Conservation (phyloP, 2,797 vertebrate genomes). For the Australoheros facetus region DNA sequence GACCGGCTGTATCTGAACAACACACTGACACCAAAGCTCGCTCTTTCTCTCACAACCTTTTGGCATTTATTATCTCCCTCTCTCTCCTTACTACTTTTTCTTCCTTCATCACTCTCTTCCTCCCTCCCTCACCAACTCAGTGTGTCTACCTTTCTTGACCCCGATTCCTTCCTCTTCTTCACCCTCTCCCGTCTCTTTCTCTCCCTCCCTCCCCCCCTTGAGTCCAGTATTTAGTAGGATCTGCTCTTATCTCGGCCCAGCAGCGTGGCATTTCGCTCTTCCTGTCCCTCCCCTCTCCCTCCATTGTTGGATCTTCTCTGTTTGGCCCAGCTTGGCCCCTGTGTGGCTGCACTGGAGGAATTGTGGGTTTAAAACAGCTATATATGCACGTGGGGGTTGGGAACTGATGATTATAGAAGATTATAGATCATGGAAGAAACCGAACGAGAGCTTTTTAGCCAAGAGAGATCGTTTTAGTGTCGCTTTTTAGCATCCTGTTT, state of each 20-base stretch:
- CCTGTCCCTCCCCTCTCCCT: slow-evolving; percentile 51
- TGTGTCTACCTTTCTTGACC: not conserved
- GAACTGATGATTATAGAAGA: not conserved
- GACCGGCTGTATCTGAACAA: slow-evolving; percentile 23
- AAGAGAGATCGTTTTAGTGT: not conserved
- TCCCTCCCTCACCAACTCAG: not conserved
- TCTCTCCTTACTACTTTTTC: not conserved
- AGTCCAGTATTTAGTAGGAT: slow-evolving; percentile 53
- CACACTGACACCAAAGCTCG: slow-evolving; percentile 37
- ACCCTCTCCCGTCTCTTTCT: not conserved
- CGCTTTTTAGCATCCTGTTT: not conserved
- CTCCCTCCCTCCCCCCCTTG: slow-evolving; percentile 14
- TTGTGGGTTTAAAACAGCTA: not conserved
- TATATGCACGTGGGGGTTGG: not conserved
- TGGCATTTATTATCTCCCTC: not conserved
- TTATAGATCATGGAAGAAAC: no score
- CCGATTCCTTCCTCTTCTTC: not conserved
- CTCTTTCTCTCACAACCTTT: slow-evolving; percentile 12
- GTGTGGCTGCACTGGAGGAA: slow-evolving; percentile 17
- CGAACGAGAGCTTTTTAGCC: not conserved
- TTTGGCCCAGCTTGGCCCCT: slow-evolving; percentile 50
- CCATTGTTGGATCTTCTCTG: slow-evolving; percentile 60
- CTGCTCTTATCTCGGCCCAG: slow-evolving; percentile 68
- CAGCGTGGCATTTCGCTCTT: slow-evolving; percentile 59
- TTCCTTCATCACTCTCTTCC: not conserved